Evolutionary conservation across 2,888 invertebrate genomes (phyloP).

Genomic region (Listrodromus nycthemerus): DNA sequence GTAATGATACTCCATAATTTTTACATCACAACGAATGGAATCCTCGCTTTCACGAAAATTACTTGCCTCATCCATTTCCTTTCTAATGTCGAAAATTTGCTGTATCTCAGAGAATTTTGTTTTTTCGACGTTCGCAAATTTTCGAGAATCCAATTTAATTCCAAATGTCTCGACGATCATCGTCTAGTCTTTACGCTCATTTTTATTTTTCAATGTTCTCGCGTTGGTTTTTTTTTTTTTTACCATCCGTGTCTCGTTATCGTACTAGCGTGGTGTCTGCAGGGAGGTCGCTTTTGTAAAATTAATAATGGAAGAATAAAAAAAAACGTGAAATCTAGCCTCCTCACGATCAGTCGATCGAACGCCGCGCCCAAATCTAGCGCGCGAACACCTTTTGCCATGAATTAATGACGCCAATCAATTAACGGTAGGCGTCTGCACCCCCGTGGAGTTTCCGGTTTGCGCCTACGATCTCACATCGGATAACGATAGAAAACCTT

Average conservation of each 20-base stretch:
- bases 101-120: background rate
- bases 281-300: background rate
- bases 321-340: background rate
- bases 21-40: constrained; percentile 2
- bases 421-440: constrained; percentile 50
- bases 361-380: constrained; percentile 46
- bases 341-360: constrained; percentile 54
- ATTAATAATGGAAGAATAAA: constrained; percentile 4
- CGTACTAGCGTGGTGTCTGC: background rate
- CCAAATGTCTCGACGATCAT: too few species aligned
- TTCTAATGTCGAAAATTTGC: background rate
- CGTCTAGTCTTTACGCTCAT: background rate
- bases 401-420: constrained; percentile 65
- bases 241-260: background rate
- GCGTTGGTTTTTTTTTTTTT: background rate
- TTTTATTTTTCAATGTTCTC: background rate
- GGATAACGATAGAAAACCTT: constrained; percentile 53
- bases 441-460: constrained; percentile 43
- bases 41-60: background rate
- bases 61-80: background rate
- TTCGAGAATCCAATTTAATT: background rate
- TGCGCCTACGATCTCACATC: constrained; percentile 34
- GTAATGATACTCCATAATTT: constrained; percentile 35
- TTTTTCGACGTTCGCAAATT: too few species aligned
- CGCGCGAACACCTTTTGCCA: constrained; percentile 35